Conservation (phyloP, 2,888 invertebrate species). For the Ophioninae sp. region DNA sequence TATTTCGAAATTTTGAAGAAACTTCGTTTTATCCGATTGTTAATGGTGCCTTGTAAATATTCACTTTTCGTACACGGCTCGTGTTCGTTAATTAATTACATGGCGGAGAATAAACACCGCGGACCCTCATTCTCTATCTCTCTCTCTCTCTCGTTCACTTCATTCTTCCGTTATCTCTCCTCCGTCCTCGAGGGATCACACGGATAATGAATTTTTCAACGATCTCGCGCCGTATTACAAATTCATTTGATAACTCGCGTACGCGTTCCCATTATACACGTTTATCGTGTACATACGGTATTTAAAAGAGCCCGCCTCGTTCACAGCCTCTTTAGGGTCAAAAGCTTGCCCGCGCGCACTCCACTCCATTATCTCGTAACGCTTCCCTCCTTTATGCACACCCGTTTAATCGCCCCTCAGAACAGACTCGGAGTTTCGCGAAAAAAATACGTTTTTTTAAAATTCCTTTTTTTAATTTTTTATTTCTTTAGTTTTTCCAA, state of each 20-base stretch:
- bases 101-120: conserved; percentile 11
- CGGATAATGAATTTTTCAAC: conserved; percentile 46
- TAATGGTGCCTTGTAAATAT: conserved; percentile 28
- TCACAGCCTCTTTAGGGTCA: conserved; percentile 19
- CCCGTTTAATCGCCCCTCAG: background rate
- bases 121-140: conserved; percentile 7
- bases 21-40: too few species aligned
- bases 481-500: background rate
- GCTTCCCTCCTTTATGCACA: background rate
- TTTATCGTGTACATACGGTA: background rate
- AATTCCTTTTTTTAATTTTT: background rate
- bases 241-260: conserved; percentile 17
- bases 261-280: background rate
- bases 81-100: conserved; percentile 52
- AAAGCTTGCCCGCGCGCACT: background rate
- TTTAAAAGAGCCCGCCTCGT: conserved; percentile 23
- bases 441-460: background rate
- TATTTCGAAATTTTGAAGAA: too few species aligned
- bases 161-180: conserved; percentile 3
- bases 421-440: background rate
- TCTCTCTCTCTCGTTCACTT: conserved; percentile 7
- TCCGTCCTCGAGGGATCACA: conserved; percentile 28
- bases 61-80: conserved; percentile 34
- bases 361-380: conserved; percentile 25
- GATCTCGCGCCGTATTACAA: conserved; percentile 23